These are phyloP conservation scores for Brachionus koreanus DNA, from an alignment of 1,140 invertebrate species.

Conservation along the genomic window DNA sequence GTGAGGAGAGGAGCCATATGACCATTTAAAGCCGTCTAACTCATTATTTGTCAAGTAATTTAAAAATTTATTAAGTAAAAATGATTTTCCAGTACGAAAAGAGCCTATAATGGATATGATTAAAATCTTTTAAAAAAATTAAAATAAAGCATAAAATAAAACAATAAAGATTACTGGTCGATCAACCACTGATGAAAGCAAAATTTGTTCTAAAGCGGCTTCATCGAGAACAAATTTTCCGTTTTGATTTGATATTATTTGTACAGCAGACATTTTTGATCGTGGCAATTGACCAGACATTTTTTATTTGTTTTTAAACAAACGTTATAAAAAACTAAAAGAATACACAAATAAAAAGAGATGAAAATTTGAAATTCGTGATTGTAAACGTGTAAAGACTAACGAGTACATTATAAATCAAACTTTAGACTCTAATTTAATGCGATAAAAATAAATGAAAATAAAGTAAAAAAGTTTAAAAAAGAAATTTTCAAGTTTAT, in stretches of 20 bases:
- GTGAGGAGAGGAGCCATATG: slow-evolving; percentile 69
- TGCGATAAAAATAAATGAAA: neutral
- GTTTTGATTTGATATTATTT: slow-evolving; percentile 10
- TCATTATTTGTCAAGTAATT: neutral
- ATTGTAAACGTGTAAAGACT: neutral
- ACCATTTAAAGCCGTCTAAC: neutral
- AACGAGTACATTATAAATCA: neutral
- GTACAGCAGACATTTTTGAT: neutral
- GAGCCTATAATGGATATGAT: slow-evolving; percentile 67
- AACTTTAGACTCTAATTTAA: neutral
- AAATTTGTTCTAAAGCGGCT: neutral
- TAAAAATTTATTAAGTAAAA: slow-evolving; percentile 68
- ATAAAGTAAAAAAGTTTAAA: neutral
- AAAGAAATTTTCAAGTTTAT: neutral
- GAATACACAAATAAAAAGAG: neutral
- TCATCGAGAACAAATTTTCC: slow-evolving; percentile 9
- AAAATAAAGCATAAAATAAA: neutral
- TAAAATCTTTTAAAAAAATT: neutral
- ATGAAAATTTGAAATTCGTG: neutral
- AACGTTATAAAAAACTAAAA: neutral
- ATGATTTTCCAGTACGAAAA: slow-evolving; percentile 86
- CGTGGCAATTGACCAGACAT: slow-evolving; percentile 12
- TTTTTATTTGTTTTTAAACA: neutral
- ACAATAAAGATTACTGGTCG: neutral
- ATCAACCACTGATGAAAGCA: neutral